Base-by-base conservation (phyloP, 2,113 vertebrate genomes). In the Eulemur macaco region DNA sequence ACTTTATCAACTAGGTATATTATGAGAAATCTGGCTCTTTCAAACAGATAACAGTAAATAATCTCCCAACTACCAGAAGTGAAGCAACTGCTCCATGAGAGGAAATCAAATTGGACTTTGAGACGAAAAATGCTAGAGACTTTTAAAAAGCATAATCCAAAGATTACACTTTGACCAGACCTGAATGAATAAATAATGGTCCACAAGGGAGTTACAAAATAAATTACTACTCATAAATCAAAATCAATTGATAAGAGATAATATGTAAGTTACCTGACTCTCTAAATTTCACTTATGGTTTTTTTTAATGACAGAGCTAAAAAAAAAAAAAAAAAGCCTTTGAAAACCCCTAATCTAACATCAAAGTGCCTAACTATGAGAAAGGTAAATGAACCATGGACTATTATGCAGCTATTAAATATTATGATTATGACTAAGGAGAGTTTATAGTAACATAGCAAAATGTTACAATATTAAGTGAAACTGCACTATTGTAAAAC, bases 121-220 rank as follows among this genome's bases (percentile, higher is more conserved):
- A 64, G 54, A 86, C 39, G 81, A 11, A 87, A 39, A 81, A 45
- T 60, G 23, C 37, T 81, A 7, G 66, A 89, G 17, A 52, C 7
- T 96, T 94, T 76, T 66, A n/a, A 85, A 84, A 85, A 82, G 50
- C 39, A 60, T 60, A 73, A 89, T 64, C 83, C 52, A 91, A 76
- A 86, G 74, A 90, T 78, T 39, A 74, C 5, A 37, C 23, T 64
- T 47, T 54, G 17, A 83, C 10, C 11, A 92, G 52, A 83, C 3
- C 60, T 89, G 68, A 34, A 76, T 37, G 81, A 86, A 86, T 66
- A 84, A 80, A 80, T 71, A 80, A 94, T 56, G 56, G 50, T 12
- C 68, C 25, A 83, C 9, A 34, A 80, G 34, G 86, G 37, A 83
- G n/a, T 74, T 71, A 63, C 31, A 78, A 94, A 78, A 47, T 83